phyloP scores from a whole-genome alignment of 1,140 invertebrate species.

The Druon quercuslanigerum region DNA sequence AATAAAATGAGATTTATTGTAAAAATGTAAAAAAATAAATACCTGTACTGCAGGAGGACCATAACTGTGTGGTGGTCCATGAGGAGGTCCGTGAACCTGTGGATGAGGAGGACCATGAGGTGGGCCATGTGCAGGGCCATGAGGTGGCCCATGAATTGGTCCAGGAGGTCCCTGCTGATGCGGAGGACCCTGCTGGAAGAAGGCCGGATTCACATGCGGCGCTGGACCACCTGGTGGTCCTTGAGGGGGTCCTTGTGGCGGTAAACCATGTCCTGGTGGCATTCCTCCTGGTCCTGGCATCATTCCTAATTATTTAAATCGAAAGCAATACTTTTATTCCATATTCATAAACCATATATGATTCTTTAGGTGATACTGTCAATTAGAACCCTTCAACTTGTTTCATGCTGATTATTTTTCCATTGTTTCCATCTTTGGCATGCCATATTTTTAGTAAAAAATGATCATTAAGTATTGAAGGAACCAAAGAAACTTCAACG shows the following conservation, averaged over 20 bases:
- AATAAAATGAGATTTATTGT: neutral
- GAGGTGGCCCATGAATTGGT: conserved; percentile 81
- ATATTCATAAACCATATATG: neutral
- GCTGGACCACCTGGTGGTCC: conserved; percentile 79
- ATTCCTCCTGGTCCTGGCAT: conserved; percentile 76
- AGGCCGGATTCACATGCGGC: conserved; percentile 66
- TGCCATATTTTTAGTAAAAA: too few relatives aligned
- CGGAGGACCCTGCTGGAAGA: conserved; percentile 69
- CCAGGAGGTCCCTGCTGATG: conserved; percentile 76
- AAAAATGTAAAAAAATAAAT: conserved; percentile 20
- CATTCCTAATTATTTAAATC: conserved; percentile 55
- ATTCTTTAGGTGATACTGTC: too few relatives aligned
- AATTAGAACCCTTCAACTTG: too few relatives aligned
- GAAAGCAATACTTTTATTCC: neutral
- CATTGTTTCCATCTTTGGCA: too few relatives aligned
- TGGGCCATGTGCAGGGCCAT: conserved; percentile 91
- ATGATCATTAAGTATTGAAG: too few relatives aligned
- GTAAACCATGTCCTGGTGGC: conserved; percentile 10
- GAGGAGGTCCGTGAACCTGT: conserved; percentile 78
- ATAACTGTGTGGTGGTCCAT: conserved; percentile 79
- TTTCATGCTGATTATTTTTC: too few relatives aligned
- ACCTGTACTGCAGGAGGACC: conserved; percentile 73
- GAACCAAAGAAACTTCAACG: too few relatives aligned
- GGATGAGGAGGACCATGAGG: conserved; percentile 77
- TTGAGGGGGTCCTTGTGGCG: conserved; percentile 24